phyloP scores from a whole-genome alignment of 1,140 invertebrate genomes.

The Hypothenemus hampei region DNA sequence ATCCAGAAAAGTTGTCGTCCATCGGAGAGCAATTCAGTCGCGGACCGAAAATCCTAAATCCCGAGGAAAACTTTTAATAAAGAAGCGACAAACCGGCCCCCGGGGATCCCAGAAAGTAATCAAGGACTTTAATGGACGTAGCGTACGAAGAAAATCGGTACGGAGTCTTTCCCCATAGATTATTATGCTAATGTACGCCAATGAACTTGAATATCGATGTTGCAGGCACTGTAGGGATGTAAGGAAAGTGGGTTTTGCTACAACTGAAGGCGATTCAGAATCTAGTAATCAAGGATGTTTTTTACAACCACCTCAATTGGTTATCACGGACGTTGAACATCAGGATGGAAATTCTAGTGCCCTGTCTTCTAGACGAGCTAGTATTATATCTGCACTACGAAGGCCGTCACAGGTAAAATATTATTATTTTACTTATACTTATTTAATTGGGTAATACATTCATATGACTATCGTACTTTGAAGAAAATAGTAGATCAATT shows the following conservation, averaged over 20 bases:
- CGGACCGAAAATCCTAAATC: slow-evolving; percentile 11
- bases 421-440: too few relatives aligned
- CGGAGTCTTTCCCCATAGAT: too few relatives aligned
- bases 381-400: slow-evolving; percentile 53
- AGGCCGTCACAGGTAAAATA: slow-evolving; percentile 53
- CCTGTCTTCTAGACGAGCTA: slow-evolving; percentile 49
- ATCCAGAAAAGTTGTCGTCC: too few relatives aligned
- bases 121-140: slow-evolving; percentile 36
- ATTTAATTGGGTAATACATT: background rate
- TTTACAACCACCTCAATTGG: slow-evolving; percentile 11
- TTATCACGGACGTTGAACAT: slow-evolving; percentile 14
- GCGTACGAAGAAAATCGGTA: slow-evolving; percentile 40
- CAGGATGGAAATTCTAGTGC: slow-evolving; percentile 19
- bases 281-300: slow-evolving; percentile 15
- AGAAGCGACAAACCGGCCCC: slow-evolving; percentile 27
- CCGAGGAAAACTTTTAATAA: slow-evolving; percentile 31
- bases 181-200: slow-evolving; percentile 28
- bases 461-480: too few relatives aligned
- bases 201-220: too few relatives aligned
- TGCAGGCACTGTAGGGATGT: slow-evolving; percentile 4
- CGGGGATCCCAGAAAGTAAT: slow-evolving; percentile 26
- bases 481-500: too few relatives aligned
- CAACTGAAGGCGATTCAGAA: slow-evolving; percentile 3
- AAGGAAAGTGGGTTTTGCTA: slow-evolving; percentile 16
- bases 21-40: slow-evolving; percentile 18